Evolutionary conservation across 2,113 vertebrate species (phyloP), one percentile per base, ranked within the genome.

Genomic region (Clarias macrocephalus): DNA sequence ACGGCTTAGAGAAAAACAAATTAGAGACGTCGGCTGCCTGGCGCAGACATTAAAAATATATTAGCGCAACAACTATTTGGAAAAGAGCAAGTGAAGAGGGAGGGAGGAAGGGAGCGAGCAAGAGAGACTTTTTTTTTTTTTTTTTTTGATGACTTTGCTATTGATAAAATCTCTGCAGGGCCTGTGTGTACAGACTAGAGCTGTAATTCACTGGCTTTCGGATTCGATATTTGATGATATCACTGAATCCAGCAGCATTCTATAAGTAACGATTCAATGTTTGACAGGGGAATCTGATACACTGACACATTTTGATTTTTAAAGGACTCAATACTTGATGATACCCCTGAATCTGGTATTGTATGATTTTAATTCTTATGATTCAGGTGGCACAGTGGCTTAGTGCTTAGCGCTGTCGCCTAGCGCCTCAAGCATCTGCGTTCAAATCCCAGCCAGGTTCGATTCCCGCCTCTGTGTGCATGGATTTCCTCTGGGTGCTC

Each of bases 11-110:
- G 93, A 95, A 95, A 95, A 95, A 95, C 94, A 94, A 95, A 95
- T 95, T 95, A 95, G 94, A 94, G 91, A 94, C 93, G 93, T 94
- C 93, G 92, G 93, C 93, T 93, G 92, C 92, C 93, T 94, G 94
- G 93, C 91, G 93, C 93, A 94, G 94, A 95, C 95, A 95, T 95
- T 95, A 95, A 95, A 95, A 95, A 95, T 94, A 95, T 95, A 95
- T 95, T 95, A 95, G 93, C 88, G 92, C 93, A 92, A 94, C 92
- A 92, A 92, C 92, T 91, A 92, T 93, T 94, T 90, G 91, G 93
- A 92, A 91, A 91, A 86, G 62, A 66, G 48, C 65, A 62, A 81
- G 80, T 12, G 21, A 42, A 16, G 76, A 48, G 70, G 21, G 76
- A 48, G 70, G 21, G 52, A 84, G 21, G 19, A 18, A 76, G 23